phyloP scores from a whole-genome alignment of 2,797 vertebrate species.

The Acipenser ruthenus region DNA sequence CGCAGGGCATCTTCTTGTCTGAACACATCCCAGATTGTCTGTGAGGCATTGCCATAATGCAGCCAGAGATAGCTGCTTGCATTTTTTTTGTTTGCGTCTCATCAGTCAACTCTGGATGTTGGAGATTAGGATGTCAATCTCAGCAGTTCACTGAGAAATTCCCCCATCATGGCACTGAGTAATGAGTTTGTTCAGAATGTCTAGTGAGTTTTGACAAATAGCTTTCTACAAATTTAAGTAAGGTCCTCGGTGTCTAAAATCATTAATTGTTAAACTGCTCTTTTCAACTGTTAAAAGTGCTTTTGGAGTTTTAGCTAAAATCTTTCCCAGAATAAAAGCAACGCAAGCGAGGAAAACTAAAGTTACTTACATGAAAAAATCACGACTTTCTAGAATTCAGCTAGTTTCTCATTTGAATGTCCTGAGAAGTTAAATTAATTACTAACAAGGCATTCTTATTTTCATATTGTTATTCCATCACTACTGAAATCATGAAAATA shows the following conservation, averaged over 20 bases:
- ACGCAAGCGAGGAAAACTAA: too few relatives aligned
- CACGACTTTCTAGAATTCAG: too few relatives aligned
- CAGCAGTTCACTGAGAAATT: conserved; percentile 43
- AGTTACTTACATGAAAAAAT: too few relatives aligned
- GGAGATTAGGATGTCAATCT: conserved; percentile 60
- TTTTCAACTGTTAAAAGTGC: too few relatives aligned
- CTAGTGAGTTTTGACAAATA: conserved; percentile 20
- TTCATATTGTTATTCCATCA: too few relatives aligned
- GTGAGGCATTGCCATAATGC: not conserved
- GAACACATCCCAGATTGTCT: conserved; percentile 12
- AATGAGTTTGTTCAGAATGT: conserved; percentile 19
- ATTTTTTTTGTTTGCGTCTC: conserved; percentile 12
- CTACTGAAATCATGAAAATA: too few relatives aligned
- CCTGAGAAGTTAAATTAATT: too few relatives aligned
- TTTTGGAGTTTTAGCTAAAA: too few relatives aligned
- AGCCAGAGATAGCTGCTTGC: conserved; percentile 11
- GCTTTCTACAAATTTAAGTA: conserved; percentile 12
- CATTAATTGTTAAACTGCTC: not conserved
- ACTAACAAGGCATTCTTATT: too few relatives aligned
- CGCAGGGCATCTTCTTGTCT: conserved; percentile 21
- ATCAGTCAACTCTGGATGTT: conserved; percentile 24
- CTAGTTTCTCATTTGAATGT: too few relatives aligned
- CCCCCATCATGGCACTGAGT: conserved; percentile 41
- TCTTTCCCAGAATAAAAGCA: too few relatives aligned
- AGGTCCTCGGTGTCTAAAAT: conserved; percentile 13